Evolutionary conservation across 2,888 invertebrate genomes (phyloP).

Genomic region (Deroplatys truncata): DNA sequence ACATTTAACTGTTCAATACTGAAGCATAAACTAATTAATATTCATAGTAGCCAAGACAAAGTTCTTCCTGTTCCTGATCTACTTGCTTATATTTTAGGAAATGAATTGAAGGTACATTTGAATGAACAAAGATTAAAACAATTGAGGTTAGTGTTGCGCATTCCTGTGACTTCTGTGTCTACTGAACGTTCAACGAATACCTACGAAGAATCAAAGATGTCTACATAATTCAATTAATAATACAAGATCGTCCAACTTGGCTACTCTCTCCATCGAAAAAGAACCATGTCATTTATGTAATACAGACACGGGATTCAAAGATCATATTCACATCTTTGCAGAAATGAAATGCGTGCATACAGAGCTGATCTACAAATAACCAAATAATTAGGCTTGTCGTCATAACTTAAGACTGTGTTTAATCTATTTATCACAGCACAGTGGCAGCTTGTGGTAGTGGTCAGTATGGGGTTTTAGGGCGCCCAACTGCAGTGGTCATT

Average conservation of each 20-base stretch:
- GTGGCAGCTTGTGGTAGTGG: too few species aligned
- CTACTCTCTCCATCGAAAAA: background rate
- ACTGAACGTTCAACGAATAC: background rate
- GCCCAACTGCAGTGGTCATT: too few species aligned
- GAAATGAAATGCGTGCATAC: background rate
- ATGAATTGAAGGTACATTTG: background rate
- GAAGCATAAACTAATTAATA: background rate
- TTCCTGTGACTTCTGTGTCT: too few species aligned
- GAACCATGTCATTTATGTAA: background rate
- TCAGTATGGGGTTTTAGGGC: too few species aligned
- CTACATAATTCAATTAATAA: background rate
- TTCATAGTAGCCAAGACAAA: background rate
- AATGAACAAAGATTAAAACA: too few species aligned
- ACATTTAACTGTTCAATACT: background rate
- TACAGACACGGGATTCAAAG: background rate
- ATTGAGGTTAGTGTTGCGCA: too few species aligned
- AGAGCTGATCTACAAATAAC: background rate
- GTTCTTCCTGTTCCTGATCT: background rate
- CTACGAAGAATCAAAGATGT: background rate
- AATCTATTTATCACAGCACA: too few species aligned
- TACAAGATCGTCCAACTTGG: background rate
- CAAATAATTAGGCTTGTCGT: too few species aligned
- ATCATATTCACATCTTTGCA: background rate
- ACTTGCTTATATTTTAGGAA: background rate
- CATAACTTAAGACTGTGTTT: too few species aligned